A percentile compares a stretch with the other conserved stretches of the same genome.
phyloP scores from a whole-genome alignment of 2,888 invertebrate species.

The Mechanitis messenoides region DNA sequence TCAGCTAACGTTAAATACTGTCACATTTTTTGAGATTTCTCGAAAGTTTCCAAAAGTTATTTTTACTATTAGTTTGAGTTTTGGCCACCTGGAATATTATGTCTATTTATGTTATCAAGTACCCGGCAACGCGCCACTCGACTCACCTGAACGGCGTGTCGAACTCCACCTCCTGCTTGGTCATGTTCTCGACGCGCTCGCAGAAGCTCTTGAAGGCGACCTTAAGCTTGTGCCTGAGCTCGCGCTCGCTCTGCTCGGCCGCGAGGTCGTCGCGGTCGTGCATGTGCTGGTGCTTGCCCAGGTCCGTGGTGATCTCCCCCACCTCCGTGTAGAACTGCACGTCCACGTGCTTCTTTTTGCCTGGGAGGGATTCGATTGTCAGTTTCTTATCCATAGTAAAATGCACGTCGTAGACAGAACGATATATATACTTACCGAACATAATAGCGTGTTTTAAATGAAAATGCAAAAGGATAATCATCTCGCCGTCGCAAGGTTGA shows the following conservation, averaged over 20 bases:
- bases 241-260: constrained; percentile 98
- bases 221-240: constrained; percentile 96
- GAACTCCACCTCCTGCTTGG: constrained; percentile 98
- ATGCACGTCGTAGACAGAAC: too few species aligned
- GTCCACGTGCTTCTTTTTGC: constrained; percentile 98
- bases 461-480: constrained; percentile 99
- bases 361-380: constrained; percentile 34
- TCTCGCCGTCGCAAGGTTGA: constrained; percentile 99
- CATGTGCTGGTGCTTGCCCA: constrained; percentile 99
- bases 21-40: too few species aligned
- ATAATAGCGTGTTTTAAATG: constrained; percentile 99
- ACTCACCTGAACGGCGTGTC: constrained; percentile 92
- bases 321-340: constrained; percentile 99
- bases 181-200: constrained; percentile 96
- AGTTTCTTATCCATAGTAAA: too few species aligned
- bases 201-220: constrained; percentile 99
- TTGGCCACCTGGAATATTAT: too few species aligned
- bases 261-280: constrained; percentile 99
- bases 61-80: too few species aligned
- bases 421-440: constrained; percentile 83
- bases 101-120: too few species aligned
- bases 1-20: too few species aligned
- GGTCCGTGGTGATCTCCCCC: constrained; percentile 99
- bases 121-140: too few species aligned
- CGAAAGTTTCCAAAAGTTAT: too few species aligned